A percentile compares a stretch with the other conserved stretches of the same genome.
phyloP scores from a whole-genome alignment of 2,888 invertebrate species.

The Syrista parreyssii region DNA sequence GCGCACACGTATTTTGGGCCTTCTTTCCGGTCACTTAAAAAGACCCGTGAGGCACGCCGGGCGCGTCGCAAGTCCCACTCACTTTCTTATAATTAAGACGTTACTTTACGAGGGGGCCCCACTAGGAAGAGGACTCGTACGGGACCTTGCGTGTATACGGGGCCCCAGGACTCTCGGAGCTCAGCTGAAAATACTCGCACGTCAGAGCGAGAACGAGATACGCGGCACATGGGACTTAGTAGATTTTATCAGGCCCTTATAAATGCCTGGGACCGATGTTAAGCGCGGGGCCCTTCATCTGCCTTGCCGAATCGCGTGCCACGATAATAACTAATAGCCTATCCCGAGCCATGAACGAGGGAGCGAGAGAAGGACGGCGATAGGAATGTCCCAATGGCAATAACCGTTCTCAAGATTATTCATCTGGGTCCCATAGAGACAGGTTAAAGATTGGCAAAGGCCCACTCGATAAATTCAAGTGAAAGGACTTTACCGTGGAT shows the following conservation, averaged over 20 bases:
- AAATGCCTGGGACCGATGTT: background rate
- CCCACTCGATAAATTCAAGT: slow-evolving; percentile 39
- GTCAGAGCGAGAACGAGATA: background rate
- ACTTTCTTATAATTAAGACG: slow-evolving; percentile 60
- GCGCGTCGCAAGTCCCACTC: slow-evolving; percentile 46
- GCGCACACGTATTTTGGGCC: background rate
- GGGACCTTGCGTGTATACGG: background rate
- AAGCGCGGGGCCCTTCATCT: background rate
- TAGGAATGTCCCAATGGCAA: background rate
- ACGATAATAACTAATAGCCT: background rate
- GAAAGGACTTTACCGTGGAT: slow-evolving; percentile 30
- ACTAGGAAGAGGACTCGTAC: background rate
- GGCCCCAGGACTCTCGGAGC: background rate
- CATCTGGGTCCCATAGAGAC: background rate
- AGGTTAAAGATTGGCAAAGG: background rate
- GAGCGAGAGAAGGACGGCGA: background rate
- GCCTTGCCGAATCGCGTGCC: background rate
- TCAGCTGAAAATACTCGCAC: background rate
- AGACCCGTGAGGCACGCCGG: slow-evolving; percentile 40
- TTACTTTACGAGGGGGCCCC: slow-evolving; percentile 47
- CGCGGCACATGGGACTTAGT: background rate
- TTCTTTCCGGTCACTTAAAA: slow-evolving; percentile 1
- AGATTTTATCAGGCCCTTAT: background rate
- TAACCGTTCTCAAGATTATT: background rate
- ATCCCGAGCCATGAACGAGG: background rate